Conservation (phyloP, 2,888 invertebrate genomes). For the Heliconius sara region DNA sequence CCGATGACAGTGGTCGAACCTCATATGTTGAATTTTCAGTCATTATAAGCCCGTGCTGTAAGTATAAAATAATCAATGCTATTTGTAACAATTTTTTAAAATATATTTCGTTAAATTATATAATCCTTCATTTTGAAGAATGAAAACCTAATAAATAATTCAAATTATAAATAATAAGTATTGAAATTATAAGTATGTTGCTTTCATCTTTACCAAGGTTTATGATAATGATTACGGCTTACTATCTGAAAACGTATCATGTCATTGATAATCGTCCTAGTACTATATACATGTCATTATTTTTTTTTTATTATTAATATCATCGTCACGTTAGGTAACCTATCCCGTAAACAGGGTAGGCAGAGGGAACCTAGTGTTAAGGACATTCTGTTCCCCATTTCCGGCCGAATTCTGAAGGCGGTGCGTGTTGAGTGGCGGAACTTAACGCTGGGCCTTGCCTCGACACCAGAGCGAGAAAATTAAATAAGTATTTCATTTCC, state of each 20-base stretch:
- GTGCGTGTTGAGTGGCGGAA: too few species aligned
- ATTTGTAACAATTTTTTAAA: not conserved
- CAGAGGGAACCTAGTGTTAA: too few species aligned
- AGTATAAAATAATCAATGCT: constrained; percentile 28
- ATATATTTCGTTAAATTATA: not conserved
- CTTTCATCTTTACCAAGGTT: not conserved
- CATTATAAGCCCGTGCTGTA: constrained; percentile 88
- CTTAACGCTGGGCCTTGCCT: too few species aligned
- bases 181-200: not conserved
- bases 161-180: not conserved
- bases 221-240: not conserved
- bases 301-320: too few species aligned
- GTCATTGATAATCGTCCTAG: constrained; percentile 30
- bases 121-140: not conserved
- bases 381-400: too few species aligned
- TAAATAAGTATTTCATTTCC: too few species aligned
- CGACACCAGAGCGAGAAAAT: too few species aligned
- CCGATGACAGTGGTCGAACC: constrained; percentile 85
- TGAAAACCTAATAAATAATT: not conserved
- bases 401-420: too few species aligned
- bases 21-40: constrained; percentile 87
- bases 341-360: too few species aligned
- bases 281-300: constrained; percentile 30
- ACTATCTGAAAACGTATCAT: constrained; percentile 13
- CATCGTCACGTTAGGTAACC: too few species aligned